These are phyloP conservation scores for Sardinella longiceps DNA, from an alignment of 2,797 vertebrate genomes.

Conservation along the genomic window DNA sequence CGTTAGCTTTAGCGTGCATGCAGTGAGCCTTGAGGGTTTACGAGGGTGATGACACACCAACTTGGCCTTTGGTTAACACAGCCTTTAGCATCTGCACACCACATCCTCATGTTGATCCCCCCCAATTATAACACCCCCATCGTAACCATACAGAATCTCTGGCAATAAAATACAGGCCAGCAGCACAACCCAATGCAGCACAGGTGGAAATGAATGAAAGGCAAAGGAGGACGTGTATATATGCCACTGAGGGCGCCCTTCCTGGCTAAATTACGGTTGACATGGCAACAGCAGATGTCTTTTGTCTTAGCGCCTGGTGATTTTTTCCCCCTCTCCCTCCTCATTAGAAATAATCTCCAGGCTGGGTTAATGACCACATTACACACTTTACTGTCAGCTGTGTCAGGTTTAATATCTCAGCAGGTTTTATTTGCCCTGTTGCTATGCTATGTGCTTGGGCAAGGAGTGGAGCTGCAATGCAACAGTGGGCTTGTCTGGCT, in stretches of 20 bases:
- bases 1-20: not conserved
- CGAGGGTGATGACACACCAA: not conserved
- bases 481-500: too few relatives aligned
- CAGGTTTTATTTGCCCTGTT: not conserved
- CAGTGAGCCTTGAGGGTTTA: not conserved
- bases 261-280: slow-evolving; percentile 32
- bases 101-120: not conserved
- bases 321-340: slow-evolving; percentile 9
- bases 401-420: not conserved
- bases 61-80: not conserved
- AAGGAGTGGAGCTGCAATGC: not conserved
- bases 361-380: not conserved
- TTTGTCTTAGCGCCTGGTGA: slow-evolving; percentile 31
- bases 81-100: not conserved
- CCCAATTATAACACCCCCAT: not conserved
- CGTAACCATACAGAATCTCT: slow-evolving; percentile 28
- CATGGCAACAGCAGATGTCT: slow-evolving; percentile 41
- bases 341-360: not conserved
- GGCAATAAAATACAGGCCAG: not conserved
- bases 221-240: slow-evolving; percentile 8
- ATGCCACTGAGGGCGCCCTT: not conserved
- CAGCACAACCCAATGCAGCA: not conserved
- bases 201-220: not conserved
- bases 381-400: not conserved
- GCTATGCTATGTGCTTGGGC: not conserved